Evolutionary conservation across 1,140 invertebrate species (phyloP), one percentile per base, ranked within the genome.

Genomic region (Caenorhabditis brenneri): DNA sequence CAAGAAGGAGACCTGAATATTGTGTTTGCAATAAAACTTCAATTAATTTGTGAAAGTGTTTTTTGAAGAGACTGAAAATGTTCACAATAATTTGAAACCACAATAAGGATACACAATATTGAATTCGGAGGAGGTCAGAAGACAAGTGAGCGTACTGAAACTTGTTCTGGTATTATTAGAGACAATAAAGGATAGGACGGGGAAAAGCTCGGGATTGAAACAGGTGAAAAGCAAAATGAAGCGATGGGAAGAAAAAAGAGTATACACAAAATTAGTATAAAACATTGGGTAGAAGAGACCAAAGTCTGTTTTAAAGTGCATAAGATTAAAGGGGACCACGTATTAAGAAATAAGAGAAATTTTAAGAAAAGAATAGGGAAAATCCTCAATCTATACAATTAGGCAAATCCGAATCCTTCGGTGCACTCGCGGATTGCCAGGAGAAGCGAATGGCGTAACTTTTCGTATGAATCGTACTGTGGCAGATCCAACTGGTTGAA

Each of bases 401-500:
- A 97, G 89, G 96, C 96, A 91, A 97, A 95, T 87, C 96, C 96
- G 91, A 97, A 97, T 88, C 96, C 96, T 93, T 96, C 95, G 48
- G 95, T 96, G 91, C 96, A 97, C 91, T 97, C 96, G 88, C 96
- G 95, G 90, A 97, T 95, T 55, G 96, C 96, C 91, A 96, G 95
- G 49, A 97, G 91, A 86, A 97, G 91, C 93, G 95, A 95, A 86
- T 94, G 94, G 82, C 94, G 93, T 83, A 97, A 92, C 91, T 97
- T 97, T 91, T 97, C 96, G 89, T 96, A 97, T 5, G 95, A 96
- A 91, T 97, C 96, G 90, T 97, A 97, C 80, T 95, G 95, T 31
- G 96, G 96, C 86, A 97, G 92, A 93, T 97, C 96, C 90, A 97
- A 91, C 92, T 97, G 96, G 92, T 97, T 97, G 91, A 97, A 97